A percentile compares a stretch with the other conserved stretches of the same genome.
Evolutionary conservation across 2,888 invertebrate genomes (phyloP).

Genomic region (Ferrisia virgata): DNA sequence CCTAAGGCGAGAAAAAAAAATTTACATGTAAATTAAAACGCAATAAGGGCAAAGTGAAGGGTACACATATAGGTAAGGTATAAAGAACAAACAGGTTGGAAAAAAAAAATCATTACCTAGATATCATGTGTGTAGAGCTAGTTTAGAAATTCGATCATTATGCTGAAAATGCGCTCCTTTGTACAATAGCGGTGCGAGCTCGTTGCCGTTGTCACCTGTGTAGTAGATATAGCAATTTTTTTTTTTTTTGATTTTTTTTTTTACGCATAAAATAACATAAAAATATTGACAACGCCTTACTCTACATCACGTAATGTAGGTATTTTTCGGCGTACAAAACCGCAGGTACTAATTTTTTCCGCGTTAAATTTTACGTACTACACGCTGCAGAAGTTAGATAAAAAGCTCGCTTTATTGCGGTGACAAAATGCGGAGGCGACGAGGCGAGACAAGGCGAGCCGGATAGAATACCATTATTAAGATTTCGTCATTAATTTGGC

Average conservation of each 20-base stretch:
- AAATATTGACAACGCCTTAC: not conserved
- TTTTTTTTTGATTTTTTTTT: too few species aligned
- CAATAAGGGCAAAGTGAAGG: not conserved
- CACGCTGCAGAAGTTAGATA: not conserved
- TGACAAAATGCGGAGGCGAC: too few species aligned
- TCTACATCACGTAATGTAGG: too few species aligned
- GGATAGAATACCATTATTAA: too few species aligned
- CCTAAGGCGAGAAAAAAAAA: not conserved
- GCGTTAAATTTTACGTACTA: not conserved
- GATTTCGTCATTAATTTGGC: not conserved
- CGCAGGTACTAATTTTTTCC: too few species aligned
- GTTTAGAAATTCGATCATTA: constrained; percentile 42
- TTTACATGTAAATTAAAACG: constrained; percentile 2
- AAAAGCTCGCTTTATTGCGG: too few species aligned
- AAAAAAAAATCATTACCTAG: constrained; percentile 24
- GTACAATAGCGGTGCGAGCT: constrained; percentile 41
- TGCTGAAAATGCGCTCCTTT: constrained; percentile 41
- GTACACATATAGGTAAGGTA: not conserved
- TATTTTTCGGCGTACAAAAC: too few species aligned
- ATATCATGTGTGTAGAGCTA: constrained; percentile 41
- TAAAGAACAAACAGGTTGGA: not conserved
- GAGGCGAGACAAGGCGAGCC: too few species aligned
- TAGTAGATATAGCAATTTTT: not conserved
- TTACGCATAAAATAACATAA: too few species aligned
- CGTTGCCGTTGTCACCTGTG: constrained; percentile 37